Evolutionary conservation across 2,797 vertebrate species (phyloP), one percentile per base, ranked within the genome.

Genomic region (Ctenopoma multispine): DNA sequence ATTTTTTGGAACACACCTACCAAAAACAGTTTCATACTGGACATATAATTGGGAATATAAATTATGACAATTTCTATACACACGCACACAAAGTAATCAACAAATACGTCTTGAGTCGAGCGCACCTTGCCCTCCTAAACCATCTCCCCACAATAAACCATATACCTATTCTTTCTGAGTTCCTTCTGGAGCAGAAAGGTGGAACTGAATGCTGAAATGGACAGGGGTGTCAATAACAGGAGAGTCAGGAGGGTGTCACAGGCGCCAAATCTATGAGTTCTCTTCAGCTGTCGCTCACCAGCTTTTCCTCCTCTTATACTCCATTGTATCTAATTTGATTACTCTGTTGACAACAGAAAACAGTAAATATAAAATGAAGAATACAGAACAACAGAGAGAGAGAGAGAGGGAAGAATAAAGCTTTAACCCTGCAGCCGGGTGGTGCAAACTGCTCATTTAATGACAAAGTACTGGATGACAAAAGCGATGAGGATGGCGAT

Each of bases 391-490:
- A 84, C 74, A 84, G 70, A 89, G 59, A 38, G 12, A 21, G 38
- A 14, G 36, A n/a, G 20, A 13, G 68, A 67, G 70, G 65, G 54
- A 27, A 65, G 82, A 73, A 82, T 86, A 90, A 91, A 88, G 88
- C 80, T 90, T 78, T 84, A 89, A 90, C 85, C 88, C 87, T 85
- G 90, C 90, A 92, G 80, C 94, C 92, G 93, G 93, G 93, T 84
- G 87, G 87, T 78, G 70, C 77, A 43, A 50, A 81, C 84, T 69
- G 86, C 80, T 99, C 95, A 99, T 94, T 97, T 98, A 87, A 99
- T 99, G 90, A 99, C 96, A 56, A 98, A 98, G 94, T 99, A 98
- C 94, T 99, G 97, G 92, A 99, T 98, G 90, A 97, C 93, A 77
- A 99, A 97, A 86, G 98, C 97, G 79, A 99, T 98, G 90, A 98